Conservation (phyloP, 2,888 invertebrate genomes). For the Morpho deidamia region DNA sequence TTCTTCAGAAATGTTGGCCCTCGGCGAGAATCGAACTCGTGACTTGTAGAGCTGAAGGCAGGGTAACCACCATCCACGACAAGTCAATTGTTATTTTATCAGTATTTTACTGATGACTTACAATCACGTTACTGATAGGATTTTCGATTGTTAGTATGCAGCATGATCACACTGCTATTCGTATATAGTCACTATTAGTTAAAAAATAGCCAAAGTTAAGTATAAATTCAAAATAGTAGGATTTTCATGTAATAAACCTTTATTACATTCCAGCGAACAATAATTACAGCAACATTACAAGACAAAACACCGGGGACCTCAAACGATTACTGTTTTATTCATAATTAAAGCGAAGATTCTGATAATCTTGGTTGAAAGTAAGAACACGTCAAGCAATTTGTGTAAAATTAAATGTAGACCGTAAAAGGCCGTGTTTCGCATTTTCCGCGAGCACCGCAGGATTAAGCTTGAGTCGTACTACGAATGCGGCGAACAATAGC, state of each 20-base stretch:
- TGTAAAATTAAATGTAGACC: slow-evolving; percentile 32
- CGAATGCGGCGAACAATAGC: background rate
- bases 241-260: slow-evolving; percentile 16
- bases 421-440: slow-evolving; percentile 29
- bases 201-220: background rate
- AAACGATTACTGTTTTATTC: slow-evolving; percentile 21
- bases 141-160: no score
- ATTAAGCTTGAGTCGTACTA: background rate
- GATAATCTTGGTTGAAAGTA: slow-evolving; percentile 27
- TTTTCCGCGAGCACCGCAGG: slow-evolving; percentile 17
- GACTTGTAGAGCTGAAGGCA: no score
- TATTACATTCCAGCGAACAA: slow-evolving; percentile 17
- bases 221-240: background rate
- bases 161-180: no score
- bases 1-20: no score
- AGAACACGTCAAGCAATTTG: slow-evolving; percentile 32
- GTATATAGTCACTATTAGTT: no score
- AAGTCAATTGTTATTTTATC: no score
- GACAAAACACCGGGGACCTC: slow-evolving; percentile 7
- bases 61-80: no score
- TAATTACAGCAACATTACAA: slow-evolving; percentile 6
- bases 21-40: no score
- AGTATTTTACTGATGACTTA: no score
- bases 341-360: slow-evolving; percentile 28
- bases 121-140: no score